These are phyloP conservation scores for Strigamia transsilvanica DNA, from an alignment of 2,888 invertebrate species.

Conservation along the genomic window DNA sequence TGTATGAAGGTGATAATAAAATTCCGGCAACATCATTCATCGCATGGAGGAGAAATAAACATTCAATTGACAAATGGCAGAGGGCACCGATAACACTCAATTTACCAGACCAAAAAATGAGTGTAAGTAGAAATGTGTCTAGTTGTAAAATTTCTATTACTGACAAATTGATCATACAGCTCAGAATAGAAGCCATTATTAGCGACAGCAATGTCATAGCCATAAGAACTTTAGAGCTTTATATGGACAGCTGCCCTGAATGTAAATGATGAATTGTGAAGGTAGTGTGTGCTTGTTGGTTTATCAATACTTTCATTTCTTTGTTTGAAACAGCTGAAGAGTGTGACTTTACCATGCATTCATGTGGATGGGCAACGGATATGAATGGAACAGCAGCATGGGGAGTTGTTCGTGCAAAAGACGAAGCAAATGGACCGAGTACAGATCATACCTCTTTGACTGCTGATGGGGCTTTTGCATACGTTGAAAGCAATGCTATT, in stretches of 20 bases:
- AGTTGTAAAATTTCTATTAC: not conserved
- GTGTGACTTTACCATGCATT: not conserved
- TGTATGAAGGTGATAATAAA: not conserved
- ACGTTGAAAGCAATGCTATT: not conserved
- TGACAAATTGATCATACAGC: not conserved
- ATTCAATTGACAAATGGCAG: not conserved
- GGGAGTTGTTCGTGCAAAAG: not conserved
- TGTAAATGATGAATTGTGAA: not conserved
- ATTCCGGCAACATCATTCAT: not conserved
- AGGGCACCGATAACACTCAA: not conserved
- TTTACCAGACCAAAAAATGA: not conserved
- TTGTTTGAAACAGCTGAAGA: not conserved
- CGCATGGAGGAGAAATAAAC: not conserved
- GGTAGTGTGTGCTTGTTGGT: too few relatives aligned
- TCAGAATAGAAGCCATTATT: not conserved
- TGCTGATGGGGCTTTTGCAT: not conserved
- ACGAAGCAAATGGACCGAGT: not conserved
- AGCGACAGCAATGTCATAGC: not conserved
- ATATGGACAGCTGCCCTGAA: not conserved
- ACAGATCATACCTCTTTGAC: slow-evolving; percentile 22
- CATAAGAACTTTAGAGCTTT: not conserved
- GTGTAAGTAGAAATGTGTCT: not conserved
- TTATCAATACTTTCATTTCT: not conserved
- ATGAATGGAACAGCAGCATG: not conserved
- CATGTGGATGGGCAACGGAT: not conserved